Evolutionary conservation across 35 echinoderm and acorn worm species (phyloP).

Genomic region (Lytechinus variegatus): DNA sequence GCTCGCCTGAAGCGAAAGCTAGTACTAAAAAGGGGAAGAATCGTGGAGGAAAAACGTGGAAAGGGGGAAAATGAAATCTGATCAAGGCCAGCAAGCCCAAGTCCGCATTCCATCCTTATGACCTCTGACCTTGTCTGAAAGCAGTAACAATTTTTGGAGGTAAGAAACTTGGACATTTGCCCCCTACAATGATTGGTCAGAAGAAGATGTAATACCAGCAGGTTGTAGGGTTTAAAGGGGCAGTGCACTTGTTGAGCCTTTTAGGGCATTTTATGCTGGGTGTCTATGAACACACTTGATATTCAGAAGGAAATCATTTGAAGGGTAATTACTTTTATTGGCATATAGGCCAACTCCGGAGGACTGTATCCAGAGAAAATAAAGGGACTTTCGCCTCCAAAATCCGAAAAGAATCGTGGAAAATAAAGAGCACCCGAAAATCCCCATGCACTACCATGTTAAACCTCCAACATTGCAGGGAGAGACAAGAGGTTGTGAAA

Average conservation of each 20-base stretch:
- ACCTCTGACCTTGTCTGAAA: neutral
- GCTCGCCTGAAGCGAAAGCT: neutral
- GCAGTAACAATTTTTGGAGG: neutral
- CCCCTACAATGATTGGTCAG: slow-evolving; percentile 28
- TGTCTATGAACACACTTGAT: too few species aligned
- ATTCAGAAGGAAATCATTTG: too few species aligned
- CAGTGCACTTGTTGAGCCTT: neutral
- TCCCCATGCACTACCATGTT: too few species aligned
- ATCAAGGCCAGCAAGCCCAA: slow-evolving; percentile 15
- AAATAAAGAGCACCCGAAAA: too few species aligned
- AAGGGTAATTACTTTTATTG: too few species aligned
- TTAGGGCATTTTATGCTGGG: too few species aligned
- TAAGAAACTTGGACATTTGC: slow-evolving; percentile 32
- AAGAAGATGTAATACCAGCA: neutral
- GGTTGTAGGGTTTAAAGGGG: neutral
- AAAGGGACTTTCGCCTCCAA: too few species aligned
- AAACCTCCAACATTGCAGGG: too few species aligned
- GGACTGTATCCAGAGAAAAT: too few species aligned
- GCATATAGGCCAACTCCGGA: too few species aligned
- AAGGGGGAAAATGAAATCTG: neutral
- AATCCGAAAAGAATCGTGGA: too few species aligned
- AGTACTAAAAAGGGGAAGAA: neutral
- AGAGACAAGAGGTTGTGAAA: too few species aligned
- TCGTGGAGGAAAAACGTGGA: neutral
- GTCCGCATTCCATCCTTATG: neutral